A percentile compares a stretch with the other conserved stretches of the same genome.
phyloP scores from a whole-genome alignment of 2,888 invertebrate species.

The Ommatoiulus sabulosus region DNA sequence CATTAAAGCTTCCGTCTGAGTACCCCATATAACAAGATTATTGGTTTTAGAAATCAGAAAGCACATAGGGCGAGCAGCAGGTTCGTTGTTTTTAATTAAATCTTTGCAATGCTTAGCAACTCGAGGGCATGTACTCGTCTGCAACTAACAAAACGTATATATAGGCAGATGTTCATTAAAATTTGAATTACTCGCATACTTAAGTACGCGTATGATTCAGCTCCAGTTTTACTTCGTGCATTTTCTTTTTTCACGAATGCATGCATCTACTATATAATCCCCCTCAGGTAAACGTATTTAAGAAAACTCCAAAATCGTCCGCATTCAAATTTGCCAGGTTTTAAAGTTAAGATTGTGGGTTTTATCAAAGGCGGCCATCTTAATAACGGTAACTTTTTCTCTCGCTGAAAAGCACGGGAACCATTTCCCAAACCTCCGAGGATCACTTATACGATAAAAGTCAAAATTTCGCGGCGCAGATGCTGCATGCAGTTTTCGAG shows the following conservation, averaged over 20 bases:
- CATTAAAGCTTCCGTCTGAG: no score
- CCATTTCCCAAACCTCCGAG: not conserved
- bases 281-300: slow-evolving; percentile 14
- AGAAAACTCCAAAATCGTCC: not conserved
- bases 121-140: not conserved
- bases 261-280: not conserved
- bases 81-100: not conserved
- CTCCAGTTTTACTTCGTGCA: not conserved
- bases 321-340: not conserved
- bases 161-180: not conserved
- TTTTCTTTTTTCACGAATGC: not conserved
- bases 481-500: not conserved
- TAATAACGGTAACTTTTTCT: not conserved
- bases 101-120: not conserved
- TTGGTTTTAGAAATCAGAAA: not conserved
- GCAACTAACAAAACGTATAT: not conserved
- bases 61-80: not conserved
- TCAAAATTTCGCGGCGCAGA: not conserved
- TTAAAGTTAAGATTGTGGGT: not conserved
- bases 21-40: not conserved
- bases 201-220: not conserved
- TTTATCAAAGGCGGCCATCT: slow-evolving; percentile 1
- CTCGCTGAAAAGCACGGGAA: not conserved
- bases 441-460: not conserved
- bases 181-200: not conserved